Base-by-base conservation (phyloP, 2,888 invertebrate species). In the Cetonia aurata region DNA sequence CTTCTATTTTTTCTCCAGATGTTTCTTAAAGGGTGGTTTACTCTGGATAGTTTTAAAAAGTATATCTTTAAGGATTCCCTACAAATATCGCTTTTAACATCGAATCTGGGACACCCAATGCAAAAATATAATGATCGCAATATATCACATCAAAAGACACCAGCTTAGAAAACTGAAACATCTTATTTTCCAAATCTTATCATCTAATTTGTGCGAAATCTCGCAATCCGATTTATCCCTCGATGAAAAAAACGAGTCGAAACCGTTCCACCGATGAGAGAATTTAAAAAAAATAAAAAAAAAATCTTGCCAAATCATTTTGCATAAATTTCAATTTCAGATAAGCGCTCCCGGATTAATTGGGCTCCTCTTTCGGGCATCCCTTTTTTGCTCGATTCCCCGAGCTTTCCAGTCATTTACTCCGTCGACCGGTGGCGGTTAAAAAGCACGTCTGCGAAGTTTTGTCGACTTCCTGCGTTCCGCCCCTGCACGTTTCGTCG, bases 311-410 rank as follows among this genome's bases (percentile, higher is more conserved):
- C 48, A 19, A 60, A 60, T 46, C 48, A 60, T 60, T 60, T 60
- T 60, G 60, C 60, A 60, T 60, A 60, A 60, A 60, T 60, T 60
- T 60, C 60, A 60, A 60, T 60, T 60, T 60, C 48, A 60, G 60
- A 60, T 60, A 60, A 60, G 60, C 60, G 25, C 25, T n/a, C 60
- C 48, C 31, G 48, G 48, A 60, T 60, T 60, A 60, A 60, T 60
- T 60, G 60, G 42, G 41, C 41, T 66, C 53, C 53, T 42, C 53
- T 66, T 55, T 66, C 37, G 41, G 15, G 19, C 31, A 3, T 53
- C 53, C 12, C 53, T 53, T 66, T 15, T 37, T 17, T 50, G 6
- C 25, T 15, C 12, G 25, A 48, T 31, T 52, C 42, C 10, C 41
- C 25, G 3, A 25, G 25, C 25, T 25, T n/a, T 19, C 41, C 19